Percentiles rank a stretch among this genome's conserved stretches.
These are phyloP conservation scores for Azemiops feae DNA, from an alignment of 2,113 vertebrate species.

Conservation along the genomic window DNA sequence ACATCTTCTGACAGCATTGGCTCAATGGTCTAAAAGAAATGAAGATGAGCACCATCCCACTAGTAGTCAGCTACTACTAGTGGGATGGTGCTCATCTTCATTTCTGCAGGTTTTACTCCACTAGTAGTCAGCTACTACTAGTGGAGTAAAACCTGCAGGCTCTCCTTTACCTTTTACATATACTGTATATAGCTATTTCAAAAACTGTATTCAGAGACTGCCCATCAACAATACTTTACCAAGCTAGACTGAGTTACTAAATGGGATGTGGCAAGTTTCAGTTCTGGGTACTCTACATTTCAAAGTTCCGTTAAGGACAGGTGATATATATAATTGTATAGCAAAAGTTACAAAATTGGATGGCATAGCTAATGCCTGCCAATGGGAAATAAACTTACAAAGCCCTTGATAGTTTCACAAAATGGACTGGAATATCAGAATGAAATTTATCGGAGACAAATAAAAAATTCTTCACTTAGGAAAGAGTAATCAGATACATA, in stretches of 20 bases:
- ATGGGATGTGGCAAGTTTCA: not conserved
- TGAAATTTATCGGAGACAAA: not conserved
- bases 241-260: not conserved
- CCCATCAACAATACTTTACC: not conserved
- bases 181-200: not conserved
- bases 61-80: not conserved
- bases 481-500: not conserved
- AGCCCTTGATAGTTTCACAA: not conserved
- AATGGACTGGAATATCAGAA: not conserved
- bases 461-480: not conserved
- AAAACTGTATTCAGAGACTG: not conserved
- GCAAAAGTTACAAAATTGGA: not conserved
- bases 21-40: not conserved
- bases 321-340: not conserved
- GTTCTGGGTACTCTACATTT: not conserved
- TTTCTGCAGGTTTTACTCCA: no score
- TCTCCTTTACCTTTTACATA: not conserved
- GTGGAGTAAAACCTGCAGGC: not conserved
- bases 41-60: not conserved
- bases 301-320: not conserved
- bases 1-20: not conserved
- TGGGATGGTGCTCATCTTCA: no score
- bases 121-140: not conserved
- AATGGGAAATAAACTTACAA: not conserved
- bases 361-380: not conserved